Evolutionary conservation across 2,797 vertebrate genomes (phyloP), one percentile per base, ranked within the genome.

Genomic region (Hyperoplus immaculatus): DNA sequence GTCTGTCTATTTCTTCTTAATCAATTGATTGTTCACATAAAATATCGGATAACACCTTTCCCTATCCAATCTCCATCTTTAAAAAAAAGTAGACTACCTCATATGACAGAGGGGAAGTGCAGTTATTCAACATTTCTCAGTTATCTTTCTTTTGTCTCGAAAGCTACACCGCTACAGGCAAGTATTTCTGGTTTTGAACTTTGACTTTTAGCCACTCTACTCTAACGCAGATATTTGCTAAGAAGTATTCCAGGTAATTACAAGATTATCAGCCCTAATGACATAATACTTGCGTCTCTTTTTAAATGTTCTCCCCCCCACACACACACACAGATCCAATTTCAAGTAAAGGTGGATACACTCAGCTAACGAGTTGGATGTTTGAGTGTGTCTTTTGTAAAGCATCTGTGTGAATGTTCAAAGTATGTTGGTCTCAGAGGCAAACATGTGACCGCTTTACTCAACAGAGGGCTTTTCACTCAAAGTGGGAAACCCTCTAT

Each of bases 391-490:
- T 66, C 21, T 61, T 59, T 38, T 53, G 47, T 55, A 15, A 62
- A 57, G 78, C 2, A 72, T 72, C 8, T 42, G 29, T 51, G 12
- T 9, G 29, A 65, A 69, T 11, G 46, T 61, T 57, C 55, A 50
- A 50, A 72, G 55, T 29, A 14, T 46, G 68, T 72, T 56, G 21
- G 47, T 66, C 72, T 77, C 36, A 1, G 0, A 70, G 38, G 41
- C 39, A 57, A 69, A 78, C 83, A 73, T 82, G 77, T 74, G 78
- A 86, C 72, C 13, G 29, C 12, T 67, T 9, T 21, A 47, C 67
- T 84, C 50, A 81, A 64, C 72, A 67, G 73, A 14, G 49, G 21
- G 54, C 69, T 84, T 88, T 82, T 42, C 71, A 51, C n/a, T 77
- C 3, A 71, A 69, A 71, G 67, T 69, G 74, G 74, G 79, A 78